A percentile compares a stretch with the other conserved stretches of the same genome.
phyloP scores from a whole-genome alignment of 2,888 invertebrate genomes.

The Trachelus troglodyta region DNA sequence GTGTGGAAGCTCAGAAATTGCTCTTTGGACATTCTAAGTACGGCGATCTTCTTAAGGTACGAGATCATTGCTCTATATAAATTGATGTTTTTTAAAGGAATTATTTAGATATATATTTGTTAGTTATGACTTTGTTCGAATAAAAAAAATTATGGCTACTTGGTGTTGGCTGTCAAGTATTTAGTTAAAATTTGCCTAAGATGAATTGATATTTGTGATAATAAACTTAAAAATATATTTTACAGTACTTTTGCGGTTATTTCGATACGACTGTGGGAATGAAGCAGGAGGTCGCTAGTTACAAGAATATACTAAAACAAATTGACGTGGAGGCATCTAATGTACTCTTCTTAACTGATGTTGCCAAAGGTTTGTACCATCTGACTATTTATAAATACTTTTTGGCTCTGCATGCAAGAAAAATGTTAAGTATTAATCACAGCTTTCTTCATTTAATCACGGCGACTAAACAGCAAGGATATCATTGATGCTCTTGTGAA shows the following conservation, averaged over 20 bases:
- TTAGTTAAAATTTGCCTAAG: not conserved
- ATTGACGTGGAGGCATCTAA: constrained; percentile 75
- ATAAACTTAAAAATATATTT: constrained; percentile 4
- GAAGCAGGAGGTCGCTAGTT: constrained; percentile 84
- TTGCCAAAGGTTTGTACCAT: constrained; percentile 75
- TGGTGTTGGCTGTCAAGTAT: not conserved
- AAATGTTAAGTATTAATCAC: not conserved
- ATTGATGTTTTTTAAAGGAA: not conserved
- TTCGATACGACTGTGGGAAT: constrained; percentile 89
- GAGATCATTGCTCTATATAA: constrained; percentile 25
- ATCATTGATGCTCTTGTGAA: not conserved
- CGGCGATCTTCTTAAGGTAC: constrained; percentile 80
- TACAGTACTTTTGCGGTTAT: constrained; percentile 77
- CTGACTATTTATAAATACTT: not conserved
- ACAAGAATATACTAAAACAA: constrained; percentile 78
- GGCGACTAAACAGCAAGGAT: not conserved
- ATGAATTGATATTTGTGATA: not conserved
- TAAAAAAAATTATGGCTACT: not conserved
- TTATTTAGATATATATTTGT: no score
- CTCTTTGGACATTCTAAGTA: constrained; percentile 81
- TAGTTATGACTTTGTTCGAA: no score
- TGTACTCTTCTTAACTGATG: constrained; percentile 89
- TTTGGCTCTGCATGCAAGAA: not conserved
- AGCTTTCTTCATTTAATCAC: not conserved
- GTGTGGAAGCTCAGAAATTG: constrained; percentile 89